These are phyloP conservation scores for Acromyrmex echinatior DNA, from an alignment of 1,140 invertebrate genomes.

Conservation along the genomic window DNA sequence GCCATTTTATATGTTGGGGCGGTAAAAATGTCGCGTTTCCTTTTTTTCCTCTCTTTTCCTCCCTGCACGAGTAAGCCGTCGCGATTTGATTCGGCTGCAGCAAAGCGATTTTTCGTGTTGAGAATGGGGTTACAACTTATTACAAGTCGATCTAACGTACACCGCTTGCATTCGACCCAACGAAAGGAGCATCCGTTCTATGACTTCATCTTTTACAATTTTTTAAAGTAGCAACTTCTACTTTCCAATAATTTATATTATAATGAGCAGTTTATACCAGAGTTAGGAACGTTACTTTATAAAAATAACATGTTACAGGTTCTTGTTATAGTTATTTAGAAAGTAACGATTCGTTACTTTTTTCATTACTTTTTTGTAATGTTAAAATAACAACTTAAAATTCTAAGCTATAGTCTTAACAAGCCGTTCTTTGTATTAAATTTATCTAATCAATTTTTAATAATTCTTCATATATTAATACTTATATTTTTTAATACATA, in stretches of 20 bases:
- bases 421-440: no score
- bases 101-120: conserved; percentile 57
- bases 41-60: background rate
- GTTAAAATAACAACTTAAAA: no score
- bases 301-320: no score
- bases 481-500: no score
- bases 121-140: conserved; percentile 57
- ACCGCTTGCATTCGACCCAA: conserved; percentile 10
- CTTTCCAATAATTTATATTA: background rate
- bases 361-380: no score
- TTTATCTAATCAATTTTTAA: no score
- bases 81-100: conserved; percentile 48
- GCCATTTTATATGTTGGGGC: conserved; percentile 75
- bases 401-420: no score
- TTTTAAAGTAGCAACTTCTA: background rate
- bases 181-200: conserved; percentile 1
- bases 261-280: background rate
- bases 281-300: no score
- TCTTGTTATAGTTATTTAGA: no score
- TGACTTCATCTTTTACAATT: conserved; percentile 9
- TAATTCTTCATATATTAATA: no score
- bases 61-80: background rate
- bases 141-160: conserved; percentile 49
- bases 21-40: conserved; percentile 76
- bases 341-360: no score